These are phyloP conservation scores for Hirtodrosophila duncani DNA, from an alignment of 2,888 invertebrate species.

Conservation along the genomic window DNA sequence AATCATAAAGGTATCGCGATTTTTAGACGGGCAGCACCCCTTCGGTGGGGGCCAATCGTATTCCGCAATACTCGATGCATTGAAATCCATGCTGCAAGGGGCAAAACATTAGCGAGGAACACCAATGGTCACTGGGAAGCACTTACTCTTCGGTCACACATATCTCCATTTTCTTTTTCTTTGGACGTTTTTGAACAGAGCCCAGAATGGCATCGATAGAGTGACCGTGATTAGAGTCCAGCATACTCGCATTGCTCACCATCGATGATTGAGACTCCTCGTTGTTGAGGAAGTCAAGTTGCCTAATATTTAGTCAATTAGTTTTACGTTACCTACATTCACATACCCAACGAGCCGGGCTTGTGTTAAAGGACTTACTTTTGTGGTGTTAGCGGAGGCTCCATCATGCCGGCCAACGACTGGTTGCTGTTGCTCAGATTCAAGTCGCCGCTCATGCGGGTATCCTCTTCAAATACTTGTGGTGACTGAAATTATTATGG, in stretches of 20 bases:
- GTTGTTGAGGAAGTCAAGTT: slow-evolving; percentile 74
- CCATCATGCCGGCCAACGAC: slow-evolving; percentile 56
- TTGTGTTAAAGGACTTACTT: too few species aligned
- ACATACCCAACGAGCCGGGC: too few species aligned
- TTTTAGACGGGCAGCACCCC: slow-evolving; percentile 79
- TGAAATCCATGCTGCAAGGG: slow-evolving; percentile 80
- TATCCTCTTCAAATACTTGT: slow-evolving; percentile 85
- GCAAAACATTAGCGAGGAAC: not conserved
- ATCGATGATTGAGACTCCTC: slow-evolving; percentile 92
- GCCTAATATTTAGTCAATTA: too few species aligned
- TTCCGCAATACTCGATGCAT: slow-evolving; percentile 93
- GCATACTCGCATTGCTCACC: slow-evolving; percentile 81
- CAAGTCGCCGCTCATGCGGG: slow-evolving; percentile 86
- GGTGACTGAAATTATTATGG: slow-evolving; percentile 67
- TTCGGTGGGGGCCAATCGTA: slow-evolving; percentile 92
- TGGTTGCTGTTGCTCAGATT: slow-evolving; percentile 77
- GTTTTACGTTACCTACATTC: too few species aligned
- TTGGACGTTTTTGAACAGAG: slow-evolving; percentile 77
- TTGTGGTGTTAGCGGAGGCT: slow-evolving; percentile 56
- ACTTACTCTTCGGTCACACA: slow-evolving; percentile 79
- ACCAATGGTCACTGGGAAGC: not conserved
- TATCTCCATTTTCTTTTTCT: slow-evolving; percentile 79
- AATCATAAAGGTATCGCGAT: slow-evolving; percentile 91
- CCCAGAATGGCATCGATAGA: slow-evolving; percentile 52
- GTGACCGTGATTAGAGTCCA: slow-evolving; percentile 72